Evolutionary conservation across 2,888 invertebrate species (phyloP).

Genomic region (Drosophila kokeensis): DNA sequence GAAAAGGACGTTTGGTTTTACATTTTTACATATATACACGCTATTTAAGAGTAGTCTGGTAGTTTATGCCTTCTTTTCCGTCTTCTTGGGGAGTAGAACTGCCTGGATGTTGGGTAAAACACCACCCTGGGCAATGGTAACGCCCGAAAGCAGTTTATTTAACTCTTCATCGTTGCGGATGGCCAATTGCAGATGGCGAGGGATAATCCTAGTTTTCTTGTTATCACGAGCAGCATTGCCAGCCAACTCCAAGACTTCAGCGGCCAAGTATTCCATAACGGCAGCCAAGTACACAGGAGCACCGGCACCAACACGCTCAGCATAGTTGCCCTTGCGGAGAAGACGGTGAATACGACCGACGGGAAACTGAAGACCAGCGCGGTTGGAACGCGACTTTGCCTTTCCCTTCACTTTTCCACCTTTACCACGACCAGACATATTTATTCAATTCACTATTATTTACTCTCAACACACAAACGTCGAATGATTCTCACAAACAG

Average conservation of each 20-base stretch:
- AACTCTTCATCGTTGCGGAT: constrained; percentile 93
- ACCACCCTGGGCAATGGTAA: constrained; percentile 89
- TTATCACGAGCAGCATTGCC: constrained; percentile 89
- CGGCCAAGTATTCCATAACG: constrained; percentile 88
- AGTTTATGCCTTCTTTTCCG: constrained; percentile 9
- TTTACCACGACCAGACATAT: constrained; percentile 84
- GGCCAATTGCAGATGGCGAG: constrained; percentile 92
- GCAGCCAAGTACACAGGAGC: constrained; percentile 86
- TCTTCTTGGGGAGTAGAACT: constrained; percentile 89
- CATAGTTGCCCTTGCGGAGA: constrained; percentile 86
- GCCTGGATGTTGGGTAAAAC: constrained; percentile 93
- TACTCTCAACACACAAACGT: constrained; percentile 17
- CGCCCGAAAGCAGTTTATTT: constrained; percentile 88
- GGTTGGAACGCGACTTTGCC: constrained; percentile 86
- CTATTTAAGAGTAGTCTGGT: background rate
- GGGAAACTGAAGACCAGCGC: constrained; percentile 87
- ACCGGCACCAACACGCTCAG: constrained; percentile 87
- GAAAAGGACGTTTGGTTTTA: constrained; percentile 9
- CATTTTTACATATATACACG: background rate
- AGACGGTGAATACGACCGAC: constrained; percentile 88
- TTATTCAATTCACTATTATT: constrained; percentile 32
- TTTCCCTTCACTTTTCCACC: constrained; percentile 85
- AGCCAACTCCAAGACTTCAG: constrained; percentile 88
- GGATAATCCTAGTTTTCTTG: constrained; percentile 90
- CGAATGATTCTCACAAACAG: background rate